Evolutionary conservation across 2,888 invertebrate species (phyloP).

Genomic region (Lepas anatifera): DNA sequence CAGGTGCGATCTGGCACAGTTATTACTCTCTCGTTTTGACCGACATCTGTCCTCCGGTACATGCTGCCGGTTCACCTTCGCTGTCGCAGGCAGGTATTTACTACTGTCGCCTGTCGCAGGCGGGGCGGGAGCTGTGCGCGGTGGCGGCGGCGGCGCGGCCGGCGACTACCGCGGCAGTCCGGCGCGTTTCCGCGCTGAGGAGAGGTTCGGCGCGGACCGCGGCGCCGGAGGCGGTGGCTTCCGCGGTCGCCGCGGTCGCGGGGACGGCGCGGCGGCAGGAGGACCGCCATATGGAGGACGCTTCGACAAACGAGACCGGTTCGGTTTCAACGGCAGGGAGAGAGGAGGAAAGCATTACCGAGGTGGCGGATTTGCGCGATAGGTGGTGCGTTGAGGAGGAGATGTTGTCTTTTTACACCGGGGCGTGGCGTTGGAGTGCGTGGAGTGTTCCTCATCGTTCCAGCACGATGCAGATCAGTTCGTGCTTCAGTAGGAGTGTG

Average conservation of each 20-base stretch:
- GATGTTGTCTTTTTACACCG: too few species aligned
- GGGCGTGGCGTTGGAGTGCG: too few species aligned
- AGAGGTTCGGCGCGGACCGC: not conserved
- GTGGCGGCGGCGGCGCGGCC: not conserved
- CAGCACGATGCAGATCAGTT: too few species aligned
- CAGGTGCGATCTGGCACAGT: too few species aligned
- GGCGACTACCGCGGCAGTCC: not conserved
- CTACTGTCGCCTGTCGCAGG: too few species aligned
- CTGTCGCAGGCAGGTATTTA: not conserved
- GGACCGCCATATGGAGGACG: not conserved
- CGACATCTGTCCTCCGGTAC: too few species aligned
- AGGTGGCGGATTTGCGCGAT: too few species aligned
- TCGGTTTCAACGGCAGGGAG: not conserved
- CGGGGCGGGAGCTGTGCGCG: not conserved
- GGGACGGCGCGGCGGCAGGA: not conserved
- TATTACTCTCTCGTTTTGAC: too few species aligned
- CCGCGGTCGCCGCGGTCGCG: not conserved
- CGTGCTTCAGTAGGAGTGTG: too few species aligned
- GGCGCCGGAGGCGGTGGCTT: not conserved
- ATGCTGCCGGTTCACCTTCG: too few species aligned
- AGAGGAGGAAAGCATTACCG: not conserved
- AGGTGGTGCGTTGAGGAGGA: too few species aligned
- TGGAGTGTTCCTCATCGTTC: too few species aligned
- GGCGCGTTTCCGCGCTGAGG: not conserved
- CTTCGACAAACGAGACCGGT: not conserved